Base-by-base conservation (phyloP, 2,888 invertebrate genomes). In the Acanthoscelides obtectus region DNA sequence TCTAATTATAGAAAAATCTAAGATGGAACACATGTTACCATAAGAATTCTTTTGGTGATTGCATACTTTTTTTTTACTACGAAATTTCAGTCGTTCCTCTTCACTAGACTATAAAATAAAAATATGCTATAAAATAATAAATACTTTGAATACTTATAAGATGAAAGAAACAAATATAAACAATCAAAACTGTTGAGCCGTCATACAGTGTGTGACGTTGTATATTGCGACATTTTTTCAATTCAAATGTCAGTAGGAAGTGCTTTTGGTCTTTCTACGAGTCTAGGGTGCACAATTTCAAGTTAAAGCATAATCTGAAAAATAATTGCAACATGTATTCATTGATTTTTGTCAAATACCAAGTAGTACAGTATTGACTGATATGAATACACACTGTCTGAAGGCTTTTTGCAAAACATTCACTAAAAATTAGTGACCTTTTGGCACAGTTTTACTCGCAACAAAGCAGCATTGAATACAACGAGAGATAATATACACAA, bases 391-490 rank as follows among this genome's bases (percentile, higher is more conserved):
- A 45, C 45, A 45, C 45, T 45, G 45, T 45, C 6, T 45, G 17
- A 45, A 45, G 17, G 45, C 45, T 3, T 45, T 12, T 45, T 45
- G 12, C 45, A 45, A 45, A 45, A 12, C 17, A 45, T 45, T 17
- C 45, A 45, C 45, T 3, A 1, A 45, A 4, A 3, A 1, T 45
- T 45, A 45, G 17, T 45, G 45, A 45, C 3, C 20, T 68, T 22
- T 68, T 68, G 68, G 68, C 68, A 68, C 68, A 68, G 68, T 68
- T 67, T 67, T 67, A 67, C 17, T 67, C n/a, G 20, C 67, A n/a
- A 21, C 22, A 68, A 68, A 68, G 45, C 45, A 45, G 25, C 25
- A 25, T 6, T 25, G 6, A 25, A 5, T 25, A 45, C 45, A 45
- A 45, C 45, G 17, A 45, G 17, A 45, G 1, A 45, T 45, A 45